Evolutionary conservation across 2,888 invertebrate species (phyloP), one percentile per base, ranked within the genome.

Genomic region (Phoronis australis): DNA sequence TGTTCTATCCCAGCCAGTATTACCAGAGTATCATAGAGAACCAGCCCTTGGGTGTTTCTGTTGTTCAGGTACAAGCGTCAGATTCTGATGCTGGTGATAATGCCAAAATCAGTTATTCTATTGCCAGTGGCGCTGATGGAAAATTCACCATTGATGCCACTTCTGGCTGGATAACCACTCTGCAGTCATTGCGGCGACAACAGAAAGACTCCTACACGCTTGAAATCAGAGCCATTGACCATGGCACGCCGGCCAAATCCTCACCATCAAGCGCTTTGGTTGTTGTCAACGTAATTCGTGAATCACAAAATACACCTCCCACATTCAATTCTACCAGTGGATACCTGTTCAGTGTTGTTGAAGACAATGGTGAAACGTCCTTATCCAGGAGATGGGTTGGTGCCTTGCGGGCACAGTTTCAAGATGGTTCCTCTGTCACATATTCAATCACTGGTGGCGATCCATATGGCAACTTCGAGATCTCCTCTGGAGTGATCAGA

Each of bases 21-120:
- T 87, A 91, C 70, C 83, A 88, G 61, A 82, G 85, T 39, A 80
- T 93, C 39, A 80, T 83, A 31, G 87, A 68, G 78, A 83, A 31
- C 78, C 82, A 49, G 75, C 83, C 21, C 20, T 43, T 52, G 86
- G 87, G 20, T 82, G 83, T 24, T 81, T 82, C 40, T 76, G 93
- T 59, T 76, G 84, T 88, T 20, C 85, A 85, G 76, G 85, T 96
- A 21, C 83, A 82, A 47, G 94, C 94, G 2, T 83, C 81, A 48
- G 95, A 96, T 80, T 82, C 83, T 55, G 96, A 96, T 76, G 86
- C 87, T 65, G 88, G 87, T n/a, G 86, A 88, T 69, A 92, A 93
- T 80, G 89, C 90, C 35, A 83, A 64, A 45, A 59, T 78, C 3
- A 59, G 56, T 15, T 79, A 68, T 49, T 84, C 83, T 62, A 79